These are phyloP conservation scores for Catagonus wagneri DNA, from an alignment of 2,113 vertebrate genomes.

Conservation along the genomic window DNA sequence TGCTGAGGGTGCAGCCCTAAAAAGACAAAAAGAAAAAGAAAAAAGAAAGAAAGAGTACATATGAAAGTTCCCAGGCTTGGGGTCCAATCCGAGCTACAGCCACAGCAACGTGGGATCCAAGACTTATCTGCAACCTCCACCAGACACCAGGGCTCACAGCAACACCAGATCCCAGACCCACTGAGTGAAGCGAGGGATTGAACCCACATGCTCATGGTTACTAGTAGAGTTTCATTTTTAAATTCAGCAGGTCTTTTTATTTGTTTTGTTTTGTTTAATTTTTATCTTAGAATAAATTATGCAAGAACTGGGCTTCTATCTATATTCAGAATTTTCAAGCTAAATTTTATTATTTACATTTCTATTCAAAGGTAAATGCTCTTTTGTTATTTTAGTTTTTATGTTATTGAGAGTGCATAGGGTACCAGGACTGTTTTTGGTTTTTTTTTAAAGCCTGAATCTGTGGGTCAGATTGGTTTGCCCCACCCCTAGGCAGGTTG, in stretches of 20 bases:
- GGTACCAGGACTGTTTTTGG: background rate
- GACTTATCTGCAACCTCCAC: too few species aligned
- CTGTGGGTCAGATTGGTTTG: background rate
- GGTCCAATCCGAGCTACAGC: too few species aligned
- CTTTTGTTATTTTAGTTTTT: background rate
- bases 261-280: background rate
- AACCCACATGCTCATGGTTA: too few species aligned
- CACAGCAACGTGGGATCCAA: too few species aligned
- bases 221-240: too few species aligned
- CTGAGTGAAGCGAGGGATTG: too few species aligned
- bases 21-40: background rate
- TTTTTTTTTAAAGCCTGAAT: background rate
- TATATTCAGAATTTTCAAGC: background rate
- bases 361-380: background rate
- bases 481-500: fast-evolving
- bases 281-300: background rate
- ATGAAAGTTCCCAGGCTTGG: too few species aligned
- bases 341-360: background rate
- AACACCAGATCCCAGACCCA: too few species aligned
- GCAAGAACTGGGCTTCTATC: background rate
- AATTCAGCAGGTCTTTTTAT: background rate
- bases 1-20: too few species aligned
- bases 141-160: too few species aligned
- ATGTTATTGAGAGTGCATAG: background rate
- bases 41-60: background rate